Evolutionary conservation across 2,113 vertebrate species (phyloP).

Genomic region (Ondatra zibethicus): DNA sequence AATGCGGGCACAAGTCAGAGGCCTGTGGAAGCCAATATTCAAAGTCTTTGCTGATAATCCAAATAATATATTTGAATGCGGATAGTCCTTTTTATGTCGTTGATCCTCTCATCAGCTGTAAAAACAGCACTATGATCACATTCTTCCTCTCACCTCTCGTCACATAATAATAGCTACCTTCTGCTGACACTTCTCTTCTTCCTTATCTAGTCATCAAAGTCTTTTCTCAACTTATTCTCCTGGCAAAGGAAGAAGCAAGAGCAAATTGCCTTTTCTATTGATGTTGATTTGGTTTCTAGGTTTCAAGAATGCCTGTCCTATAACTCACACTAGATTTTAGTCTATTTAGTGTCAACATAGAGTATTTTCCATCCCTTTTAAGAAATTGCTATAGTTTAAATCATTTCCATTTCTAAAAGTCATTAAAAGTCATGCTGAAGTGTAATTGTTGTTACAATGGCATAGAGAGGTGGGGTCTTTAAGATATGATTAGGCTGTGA

Average conservation of each 20-base stretch:
- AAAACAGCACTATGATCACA: background rate
- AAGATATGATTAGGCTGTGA: background rate
- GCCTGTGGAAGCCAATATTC: no score
- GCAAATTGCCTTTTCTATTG: background rate
- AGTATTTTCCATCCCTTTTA: background rate
- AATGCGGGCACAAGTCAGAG: no score
- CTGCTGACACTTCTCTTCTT: background rate
- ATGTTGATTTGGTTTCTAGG: background rate
- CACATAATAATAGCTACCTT: background rate
- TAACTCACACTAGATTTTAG: background rate
- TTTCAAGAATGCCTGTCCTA: background rate
- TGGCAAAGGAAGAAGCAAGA: background rate
- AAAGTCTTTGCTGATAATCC: background rate
- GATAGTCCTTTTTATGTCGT: background rate
- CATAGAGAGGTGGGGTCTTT: background rate
- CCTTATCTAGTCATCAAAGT: background rate
- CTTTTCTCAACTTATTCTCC: background rate
- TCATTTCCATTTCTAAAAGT: background rate
- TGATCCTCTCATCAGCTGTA: background rate
- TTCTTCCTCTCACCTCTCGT: background rate
- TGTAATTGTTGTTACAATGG: background rate
- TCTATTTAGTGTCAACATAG: background rate
- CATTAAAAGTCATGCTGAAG: background rate
- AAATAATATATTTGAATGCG: rapidly evolving
- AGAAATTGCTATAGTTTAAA: background rate